Percentiles rank a stretch among this genome's conserved stretches.
Evolutionary conservation across 2,888 invertebrate species (phyloP).

Genomic region (Allacma fusca): DNA sequence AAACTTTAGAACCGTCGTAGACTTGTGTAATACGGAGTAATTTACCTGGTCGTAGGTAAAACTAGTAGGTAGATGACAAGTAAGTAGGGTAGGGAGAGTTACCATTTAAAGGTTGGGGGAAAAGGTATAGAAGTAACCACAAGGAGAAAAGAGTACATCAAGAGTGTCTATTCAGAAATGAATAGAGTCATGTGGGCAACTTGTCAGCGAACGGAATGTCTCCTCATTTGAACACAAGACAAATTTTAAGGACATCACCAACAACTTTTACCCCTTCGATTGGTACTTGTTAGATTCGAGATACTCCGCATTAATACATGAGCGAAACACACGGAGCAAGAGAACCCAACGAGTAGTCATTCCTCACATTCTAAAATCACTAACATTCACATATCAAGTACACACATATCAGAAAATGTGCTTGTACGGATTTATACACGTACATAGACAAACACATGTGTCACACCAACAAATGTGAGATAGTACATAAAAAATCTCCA

Average conservation of each 20-base stretch:
- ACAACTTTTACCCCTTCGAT: conserved; percentile 32
- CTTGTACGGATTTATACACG: background rate
- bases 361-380: too few species aligned
- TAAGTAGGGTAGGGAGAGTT: background rate
- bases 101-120: background rate
- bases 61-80: conserved; percentile 14
- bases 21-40: conserved; percentile 21
- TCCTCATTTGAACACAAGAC: conserved; percentile 33
- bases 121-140: background rate
- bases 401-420: too few species aligned
- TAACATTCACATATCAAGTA: too few species aligned
- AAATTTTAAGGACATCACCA: conserved; percentile 37
- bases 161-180: conserved; percentile 30
- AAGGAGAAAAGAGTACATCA: background rate
- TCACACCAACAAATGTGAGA: background rate
- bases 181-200: conserved; percentile 41
- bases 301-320: background rate
- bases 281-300: conserved; percentile 27
- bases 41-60: conserved; percentile 35
- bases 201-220: conserved; percentile 31
- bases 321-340: too few species aligned
- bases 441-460: background rate
- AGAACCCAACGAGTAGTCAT: too few species aligned
- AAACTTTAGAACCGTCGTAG: background rate
- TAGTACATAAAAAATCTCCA: too few species aligned